phyloP scores from a whole-genome alignment of 1,140 invertebrate genomes.

The Aphelenchoides avenae region DNA sequence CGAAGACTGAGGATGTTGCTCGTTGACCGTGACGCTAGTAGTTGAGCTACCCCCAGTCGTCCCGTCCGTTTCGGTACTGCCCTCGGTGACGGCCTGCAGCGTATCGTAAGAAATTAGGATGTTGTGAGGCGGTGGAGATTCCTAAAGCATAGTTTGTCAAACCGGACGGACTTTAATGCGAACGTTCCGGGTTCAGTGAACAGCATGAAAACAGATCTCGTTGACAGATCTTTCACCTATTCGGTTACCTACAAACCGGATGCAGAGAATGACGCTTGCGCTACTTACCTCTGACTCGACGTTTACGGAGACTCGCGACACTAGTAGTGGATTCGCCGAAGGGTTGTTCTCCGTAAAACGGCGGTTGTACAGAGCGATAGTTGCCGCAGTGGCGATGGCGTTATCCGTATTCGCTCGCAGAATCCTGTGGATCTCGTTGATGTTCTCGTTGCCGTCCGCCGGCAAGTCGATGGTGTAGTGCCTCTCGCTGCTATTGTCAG shows the following conservation, averaged over 20 bases:
- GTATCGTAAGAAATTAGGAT: constrained; percentile 10
- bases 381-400: constrained; percentile 18
- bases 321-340: neutral
- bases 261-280: neutral
- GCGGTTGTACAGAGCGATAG: constrained; percentile 23
- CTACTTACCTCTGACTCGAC: constrained; percentile 12
- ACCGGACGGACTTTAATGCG: too few relatives aligned
- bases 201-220: constrained; percentile 2
- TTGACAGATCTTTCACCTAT: neutral
- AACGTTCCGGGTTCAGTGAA: too few relatives aligned
- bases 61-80: too few relatives aligned
- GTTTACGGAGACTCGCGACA: neutral
- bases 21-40: too few relatives aligned
- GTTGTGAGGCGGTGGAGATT: neutral
- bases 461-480: constrained; percentile 16
- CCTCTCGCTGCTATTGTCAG: neutral
- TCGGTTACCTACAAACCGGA: neutral
- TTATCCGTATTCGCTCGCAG: constrained; percentile 20
- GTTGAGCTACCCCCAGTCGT: too few relatives aligned
- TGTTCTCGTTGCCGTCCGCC: constrained; percentile 17
- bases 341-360: constrained; percentile 2
- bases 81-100: too few relatives aligned
- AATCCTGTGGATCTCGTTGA: constrained; percentile 18
- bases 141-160: too few relatives aligned
- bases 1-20: too few relatives aligned